These are phyloP conservation scores for Lepidocolaptes lacrymiger DNA, from an alignment of 2,797 vertebrate species.

Conservation along the genomic window DNA sequence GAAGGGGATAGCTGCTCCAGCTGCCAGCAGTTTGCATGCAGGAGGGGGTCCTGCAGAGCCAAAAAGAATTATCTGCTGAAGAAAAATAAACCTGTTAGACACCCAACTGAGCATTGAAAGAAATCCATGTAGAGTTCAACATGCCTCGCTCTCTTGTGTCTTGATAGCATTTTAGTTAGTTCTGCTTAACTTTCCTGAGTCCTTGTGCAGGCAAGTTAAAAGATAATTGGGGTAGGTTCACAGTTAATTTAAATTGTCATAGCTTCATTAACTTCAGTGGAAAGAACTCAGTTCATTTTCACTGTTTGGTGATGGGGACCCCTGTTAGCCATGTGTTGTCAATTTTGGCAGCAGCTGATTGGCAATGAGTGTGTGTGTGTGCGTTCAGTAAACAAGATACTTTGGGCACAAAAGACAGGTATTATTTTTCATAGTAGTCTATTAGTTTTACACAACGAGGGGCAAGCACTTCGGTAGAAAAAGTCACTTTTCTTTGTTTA, in stretches of 20 bases:
- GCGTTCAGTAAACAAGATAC: background rate
- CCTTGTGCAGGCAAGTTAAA: background rate
- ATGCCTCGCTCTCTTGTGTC: background rate
- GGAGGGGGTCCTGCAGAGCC: background rate
- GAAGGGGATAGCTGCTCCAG: background rate
- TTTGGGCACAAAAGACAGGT: background rate
- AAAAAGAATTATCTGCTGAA: background rate
- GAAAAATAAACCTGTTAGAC: background rate
- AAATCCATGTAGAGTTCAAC: background rate
- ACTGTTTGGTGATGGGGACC: background rate
- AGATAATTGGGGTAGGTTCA: conserved; percentile 33
- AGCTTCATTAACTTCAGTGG: conserved; percentile 46
- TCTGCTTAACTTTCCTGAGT: conserved; percentile 1
- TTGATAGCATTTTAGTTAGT: background rate
- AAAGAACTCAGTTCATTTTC: conserved; percentile 1
- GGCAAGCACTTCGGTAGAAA: background rate
- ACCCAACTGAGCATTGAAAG: background rate
- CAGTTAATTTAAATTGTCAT: conserved; percentile 41
- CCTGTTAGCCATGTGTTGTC: background rate
- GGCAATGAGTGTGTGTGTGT: background rate
- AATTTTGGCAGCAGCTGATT: background rate
- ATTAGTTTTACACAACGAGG: background rate
- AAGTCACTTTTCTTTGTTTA: conserved; percentile 42
- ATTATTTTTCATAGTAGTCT: conserved; percentile 10
- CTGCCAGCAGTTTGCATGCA: background rate